A percentile compares a stretch with the other conserved stretches of the same genome.
Conservation (phyloP, 2,113 vertebrate genomes). For the Setophaga coronata region DNA sequence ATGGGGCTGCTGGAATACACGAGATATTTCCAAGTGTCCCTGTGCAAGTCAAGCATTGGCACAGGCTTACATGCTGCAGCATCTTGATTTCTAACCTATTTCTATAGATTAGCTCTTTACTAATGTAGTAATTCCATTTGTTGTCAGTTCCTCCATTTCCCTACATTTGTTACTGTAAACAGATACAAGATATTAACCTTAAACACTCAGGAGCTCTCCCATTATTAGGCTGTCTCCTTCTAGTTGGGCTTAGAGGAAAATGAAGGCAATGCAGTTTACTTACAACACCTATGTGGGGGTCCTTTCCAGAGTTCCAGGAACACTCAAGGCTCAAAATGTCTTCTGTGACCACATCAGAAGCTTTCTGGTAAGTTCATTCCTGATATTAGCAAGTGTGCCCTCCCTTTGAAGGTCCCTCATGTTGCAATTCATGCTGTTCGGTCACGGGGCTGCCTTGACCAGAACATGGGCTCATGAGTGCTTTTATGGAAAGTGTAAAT, state of each 20-base stretch:
- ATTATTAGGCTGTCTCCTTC: background rate
- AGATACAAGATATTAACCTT: background rate
- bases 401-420: background rate
- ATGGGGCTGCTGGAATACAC: background rate
- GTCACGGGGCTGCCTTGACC: background rate
- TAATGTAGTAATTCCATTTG: background rate
- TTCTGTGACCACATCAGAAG: background rate
- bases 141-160: background rate
- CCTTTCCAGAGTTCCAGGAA: background rate
- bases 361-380: background rate
- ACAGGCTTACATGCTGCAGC: background rate
- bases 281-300: background rate
- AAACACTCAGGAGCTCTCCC: background rate
- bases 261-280: background rate
- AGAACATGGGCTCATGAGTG: accelerated
- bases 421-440: background rate
- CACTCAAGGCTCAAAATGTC: background rate
- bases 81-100: background rate
- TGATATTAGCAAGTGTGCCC: background rate
- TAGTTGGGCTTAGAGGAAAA: background rate
- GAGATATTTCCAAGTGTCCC: background rate
- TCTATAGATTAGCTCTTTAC: background rate
- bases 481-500: background rate
- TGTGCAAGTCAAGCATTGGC: background rate
- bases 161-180: background rate